Conservation (phyloP, 92 coral and sea anemone genomes). For the Parazoanthus atlanticus region DNA sequence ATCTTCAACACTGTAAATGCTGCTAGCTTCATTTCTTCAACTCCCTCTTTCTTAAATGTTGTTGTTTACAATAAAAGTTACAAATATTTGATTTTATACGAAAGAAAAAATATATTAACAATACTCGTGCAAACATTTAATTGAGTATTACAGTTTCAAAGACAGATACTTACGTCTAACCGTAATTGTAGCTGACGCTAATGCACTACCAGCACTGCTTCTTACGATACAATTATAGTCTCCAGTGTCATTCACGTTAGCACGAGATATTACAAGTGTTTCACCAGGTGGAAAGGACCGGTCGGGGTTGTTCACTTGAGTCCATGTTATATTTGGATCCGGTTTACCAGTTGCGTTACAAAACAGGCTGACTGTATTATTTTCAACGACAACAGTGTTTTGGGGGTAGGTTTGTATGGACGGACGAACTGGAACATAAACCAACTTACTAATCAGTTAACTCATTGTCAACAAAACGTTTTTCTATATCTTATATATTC, state of each 20-base stretch:
- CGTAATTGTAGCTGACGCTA: neutral
- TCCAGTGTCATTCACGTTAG: constrained; percentile 2
- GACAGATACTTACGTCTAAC: neutral
- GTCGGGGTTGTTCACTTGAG: neutral
- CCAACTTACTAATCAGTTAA: neutral
- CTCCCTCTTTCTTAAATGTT: too few species aligned
- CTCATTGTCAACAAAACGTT: too few species aligned
- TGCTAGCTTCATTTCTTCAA: too few species aligned
- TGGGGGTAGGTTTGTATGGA: neutral
- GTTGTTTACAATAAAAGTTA: too few species aligned
- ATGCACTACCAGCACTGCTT: neutral
- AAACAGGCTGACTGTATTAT: neutral
- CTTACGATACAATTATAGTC: neutral
- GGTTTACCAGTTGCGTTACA: constrained; percentile 13
- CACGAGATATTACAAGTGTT: neutral
- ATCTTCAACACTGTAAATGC: too few species aligned
- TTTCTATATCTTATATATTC: too few species aligned
- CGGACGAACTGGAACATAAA: neutral
- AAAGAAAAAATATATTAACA: too few species aligned
- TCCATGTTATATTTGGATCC: neutral
- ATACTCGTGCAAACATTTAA: too few species aligned
- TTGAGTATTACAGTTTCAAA: too few species aligned
- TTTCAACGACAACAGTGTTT: neutral
- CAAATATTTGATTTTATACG: too few species aligned
- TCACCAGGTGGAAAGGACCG: neutral